Percentiles rank a stretch among this genome's conserved stretches.
These are phyloP conservation scores for Numenius arquata DNA, from an alignment of 2,113 vertebrate species.

Conservation along the genomic window DNA sequence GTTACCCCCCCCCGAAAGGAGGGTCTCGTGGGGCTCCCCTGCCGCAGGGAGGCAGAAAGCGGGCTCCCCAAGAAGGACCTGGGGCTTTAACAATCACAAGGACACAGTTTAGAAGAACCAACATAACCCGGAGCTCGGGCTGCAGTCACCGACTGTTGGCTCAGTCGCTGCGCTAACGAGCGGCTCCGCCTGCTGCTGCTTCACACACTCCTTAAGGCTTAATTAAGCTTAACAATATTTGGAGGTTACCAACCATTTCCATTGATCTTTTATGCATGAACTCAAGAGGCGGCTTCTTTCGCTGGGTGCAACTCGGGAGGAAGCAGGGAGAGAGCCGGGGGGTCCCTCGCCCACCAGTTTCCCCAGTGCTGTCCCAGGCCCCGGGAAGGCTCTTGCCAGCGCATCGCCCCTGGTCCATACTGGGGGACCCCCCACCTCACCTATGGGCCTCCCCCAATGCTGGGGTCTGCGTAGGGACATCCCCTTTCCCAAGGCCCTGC, in stretches of 20 bases:
- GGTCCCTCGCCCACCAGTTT: neutral
- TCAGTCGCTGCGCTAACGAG: neutral
- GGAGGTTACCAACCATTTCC: neutral
- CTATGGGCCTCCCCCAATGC: too few relatives aligned
- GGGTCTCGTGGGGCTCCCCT: neutral
- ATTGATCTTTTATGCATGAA: neutral
- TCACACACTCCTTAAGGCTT: neutral
- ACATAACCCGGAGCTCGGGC: neutral
- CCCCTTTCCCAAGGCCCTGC: neutral
- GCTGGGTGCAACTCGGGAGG: neutral
- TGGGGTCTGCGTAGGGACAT: accelerated
- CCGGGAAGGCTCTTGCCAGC: neutral
- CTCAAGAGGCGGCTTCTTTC: neutral
- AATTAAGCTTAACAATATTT: neutral
- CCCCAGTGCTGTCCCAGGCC: neutral
- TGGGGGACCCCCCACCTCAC: neutral
- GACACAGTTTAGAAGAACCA: neutral
- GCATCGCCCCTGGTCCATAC: accelerated
- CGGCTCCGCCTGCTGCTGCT: neutral
- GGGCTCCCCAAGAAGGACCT: accelerated
- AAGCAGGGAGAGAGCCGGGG: too few relatives aligned
- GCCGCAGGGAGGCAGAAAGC: neutral
- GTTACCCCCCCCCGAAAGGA: neutral
- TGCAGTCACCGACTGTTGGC: neutral
- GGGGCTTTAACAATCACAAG: neutral